These are phyloP conservation scores for Patella caerulea DNA, from an alignment of 2,888 invertebrate species.

Conservation along the genomic window DNA sequence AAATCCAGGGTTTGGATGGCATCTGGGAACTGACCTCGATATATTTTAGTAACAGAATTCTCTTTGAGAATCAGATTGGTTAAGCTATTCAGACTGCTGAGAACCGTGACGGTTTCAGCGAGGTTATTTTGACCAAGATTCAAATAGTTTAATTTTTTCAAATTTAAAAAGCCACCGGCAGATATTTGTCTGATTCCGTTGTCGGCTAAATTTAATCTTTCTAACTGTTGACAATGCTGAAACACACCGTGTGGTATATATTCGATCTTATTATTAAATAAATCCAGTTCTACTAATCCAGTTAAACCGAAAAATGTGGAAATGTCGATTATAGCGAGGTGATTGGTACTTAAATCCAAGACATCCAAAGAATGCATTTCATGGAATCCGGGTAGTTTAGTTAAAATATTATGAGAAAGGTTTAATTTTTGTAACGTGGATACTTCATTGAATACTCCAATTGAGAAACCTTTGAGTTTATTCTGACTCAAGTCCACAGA, in stretches of 20 bases:
- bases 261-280: constrained; percentile 39
- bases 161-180: constrained; percentile 41
- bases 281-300: constrained; percentile 32
- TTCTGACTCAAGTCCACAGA: constrained; percentile 30
- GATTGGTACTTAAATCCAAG: constrained; percentile 45
- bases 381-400: constrained; percentile 16
- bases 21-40: constrained; percentile 43
- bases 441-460: constrained; percentile 21
- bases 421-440: constrained; percentile 22
- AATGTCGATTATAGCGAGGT: constrained; percentile 31
- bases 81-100: constrained; percentile 36
- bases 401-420: constrained; percentile 32
- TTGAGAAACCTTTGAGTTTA: constrained; percentile 16
- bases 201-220: constrained; percentile 41
- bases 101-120: constrained; percentile 38
- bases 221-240: constrained; percentile 39
- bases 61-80: constrained; percentile 41
- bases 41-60: constrained; percentile 41
- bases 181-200: constrained; percentile 42
- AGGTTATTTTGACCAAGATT: constrained; percentile 44
- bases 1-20: constrained; percentile 48
- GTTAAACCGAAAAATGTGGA: constrained; percentile 38
- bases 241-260: constrained; percentile 41
- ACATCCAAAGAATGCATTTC: constrained; percentile 8
- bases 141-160: constrained; percentile 30